phyloP scores from a whole-genome alignment of 23 tunicate species.

The Ciona savignyi region DNA sequence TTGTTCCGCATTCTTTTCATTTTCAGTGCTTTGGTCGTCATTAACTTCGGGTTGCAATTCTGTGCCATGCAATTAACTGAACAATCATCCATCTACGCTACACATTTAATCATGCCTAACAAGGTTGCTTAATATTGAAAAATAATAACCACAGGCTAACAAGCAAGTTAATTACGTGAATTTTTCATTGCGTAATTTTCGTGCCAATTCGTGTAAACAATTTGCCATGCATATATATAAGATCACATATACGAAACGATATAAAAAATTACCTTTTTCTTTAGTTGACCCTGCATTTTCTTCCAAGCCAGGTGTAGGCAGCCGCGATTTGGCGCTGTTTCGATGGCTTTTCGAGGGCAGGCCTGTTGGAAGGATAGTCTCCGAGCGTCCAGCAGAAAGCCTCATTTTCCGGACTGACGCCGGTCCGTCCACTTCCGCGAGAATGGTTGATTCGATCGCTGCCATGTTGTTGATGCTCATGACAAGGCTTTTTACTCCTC shows the following conservation, averaged over 20 bases:
- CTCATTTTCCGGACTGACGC: constrained; percentile 13
- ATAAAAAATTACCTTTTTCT: too few species aligned
- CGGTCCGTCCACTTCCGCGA: constrained; percentile 3
- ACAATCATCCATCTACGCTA: not conserved
- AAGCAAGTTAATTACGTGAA: not conserved
- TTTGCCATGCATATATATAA: too few species aligned
- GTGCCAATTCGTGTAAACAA: too few species aligned
- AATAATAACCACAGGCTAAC: not conserved
- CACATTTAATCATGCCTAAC: not conserved
- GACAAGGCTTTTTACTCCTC: not conserved
- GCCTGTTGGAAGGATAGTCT: constrained; percentile 49
- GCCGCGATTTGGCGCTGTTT: constrained; percentile 34
- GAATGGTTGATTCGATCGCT: constrained; percentile 6
- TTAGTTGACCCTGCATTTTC: not conserved
- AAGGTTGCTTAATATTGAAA: not conserved
- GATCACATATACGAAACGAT: too few species aligned
- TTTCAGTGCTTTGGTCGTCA: not conserved
- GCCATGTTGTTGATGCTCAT: constrained; percentile 1
- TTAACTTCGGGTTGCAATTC: not conserved
- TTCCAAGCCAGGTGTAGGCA: not conserved
- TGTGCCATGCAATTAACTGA: not conserved
- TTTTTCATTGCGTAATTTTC: not conserved
- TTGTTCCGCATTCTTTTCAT: too few species aligned
- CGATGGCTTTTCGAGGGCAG: constrained; percentile 18
- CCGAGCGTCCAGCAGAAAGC: constrained; percentile 32